phyloP scores from a whole-genome alignment of 2,113 vertebrate genomes.

The Sphaerodactylus townsendi region DNA sequence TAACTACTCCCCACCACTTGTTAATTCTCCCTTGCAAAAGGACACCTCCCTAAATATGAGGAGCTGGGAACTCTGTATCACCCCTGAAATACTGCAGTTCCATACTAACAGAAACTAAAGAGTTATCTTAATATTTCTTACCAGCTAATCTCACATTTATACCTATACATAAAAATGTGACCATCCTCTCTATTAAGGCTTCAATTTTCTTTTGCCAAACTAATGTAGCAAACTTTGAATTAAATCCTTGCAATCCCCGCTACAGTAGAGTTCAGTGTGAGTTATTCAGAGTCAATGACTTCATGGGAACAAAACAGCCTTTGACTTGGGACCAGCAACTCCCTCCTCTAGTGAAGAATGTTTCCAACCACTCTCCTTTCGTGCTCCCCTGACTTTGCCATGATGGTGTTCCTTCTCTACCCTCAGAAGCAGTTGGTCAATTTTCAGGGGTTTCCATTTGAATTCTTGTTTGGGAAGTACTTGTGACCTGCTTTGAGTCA shows the following conservation, averaged over 20 bases:
- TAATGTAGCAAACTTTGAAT: background rate
- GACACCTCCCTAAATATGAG: background rate
- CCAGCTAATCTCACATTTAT: background rate
- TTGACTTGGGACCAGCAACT: background rate
- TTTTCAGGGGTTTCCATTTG: slow-evolving; percentile 17
- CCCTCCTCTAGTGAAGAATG: background rate
- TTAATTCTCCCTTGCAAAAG: background rate
- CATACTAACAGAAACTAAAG: background rate
- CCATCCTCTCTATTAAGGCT: background rate
- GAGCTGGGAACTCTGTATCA: background rate
- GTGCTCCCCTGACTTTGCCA: background rate
- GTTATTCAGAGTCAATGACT: background rate
- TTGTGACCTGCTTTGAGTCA: slow-evolving; percentile 20
- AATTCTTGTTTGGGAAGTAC: slow-evolving; percentile 6
- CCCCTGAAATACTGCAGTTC: background rate
- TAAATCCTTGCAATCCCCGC: background rate
- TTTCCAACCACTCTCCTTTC: background rate
- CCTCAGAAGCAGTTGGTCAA: background rate
- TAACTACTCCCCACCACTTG: background rate
- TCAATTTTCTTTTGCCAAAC: background rate
- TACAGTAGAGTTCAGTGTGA: background rate
- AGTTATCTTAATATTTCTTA: background rate
- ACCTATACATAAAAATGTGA: background rate
- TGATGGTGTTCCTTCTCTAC: background rate
- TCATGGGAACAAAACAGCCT: background rate